These are phyloP conservation scores for Heteromormyrus szaboi DNA, from an alignment of 2,797 vertebrate genomes.

Conservation along the genomic window DNA sequence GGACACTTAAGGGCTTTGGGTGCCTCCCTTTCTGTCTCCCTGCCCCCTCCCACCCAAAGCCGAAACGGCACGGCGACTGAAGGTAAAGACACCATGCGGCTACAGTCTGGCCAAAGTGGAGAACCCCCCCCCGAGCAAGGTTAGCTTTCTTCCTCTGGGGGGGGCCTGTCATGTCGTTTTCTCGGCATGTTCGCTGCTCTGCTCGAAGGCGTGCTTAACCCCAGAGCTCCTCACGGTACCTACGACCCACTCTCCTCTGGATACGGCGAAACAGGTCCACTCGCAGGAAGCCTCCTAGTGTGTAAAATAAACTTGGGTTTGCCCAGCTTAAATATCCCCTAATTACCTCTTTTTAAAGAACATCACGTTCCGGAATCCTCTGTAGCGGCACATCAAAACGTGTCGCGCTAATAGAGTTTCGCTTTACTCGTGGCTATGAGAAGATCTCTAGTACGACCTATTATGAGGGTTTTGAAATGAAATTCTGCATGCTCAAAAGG, in stretches of 20 bases:
- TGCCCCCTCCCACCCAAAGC: not conserved
- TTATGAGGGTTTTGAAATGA: constrained; percentile 20
- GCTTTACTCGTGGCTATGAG: constrained; percentile 20
- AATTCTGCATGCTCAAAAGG: constrained; percentile 16
- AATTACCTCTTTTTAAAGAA: constrained; percentile 19
- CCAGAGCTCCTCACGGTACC: not conserved
- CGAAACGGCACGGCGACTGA: not conserved
- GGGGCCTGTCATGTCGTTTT: not conserved
- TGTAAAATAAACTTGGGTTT: constrained; percentile 17
- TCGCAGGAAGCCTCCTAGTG: not conserved
- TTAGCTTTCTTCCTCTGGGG: constrained; percentile 34
- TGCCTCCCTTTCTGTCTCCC: not conserved
- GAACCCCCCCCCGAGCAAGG: constrained; percentile 53
- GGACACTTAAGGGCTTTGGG: constrained; percentile 73
- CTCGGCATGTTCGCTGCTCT: not conserved
- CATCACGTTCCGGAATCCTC: constrained; percentile 22
- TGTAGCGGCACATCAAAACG: not conserved
- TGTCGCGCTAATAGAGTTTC: constrained; percentile 14
- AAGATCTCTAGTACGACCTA: constrained; percentile 12
- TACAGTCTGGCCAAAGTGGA: constrained; percentile 27
- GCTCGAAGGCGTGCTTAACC: not conserved
- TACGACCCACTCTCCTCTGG: not conserved
- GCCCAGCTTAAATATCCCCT: constrained; percentile 16
- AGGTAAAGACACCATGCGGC: not conserved
- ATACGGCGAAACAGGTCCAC: not conserved